phyloP scores from a whole-genome alignment of 2,888 invertebrate species.

The Drosophila algonquin region DNA sequence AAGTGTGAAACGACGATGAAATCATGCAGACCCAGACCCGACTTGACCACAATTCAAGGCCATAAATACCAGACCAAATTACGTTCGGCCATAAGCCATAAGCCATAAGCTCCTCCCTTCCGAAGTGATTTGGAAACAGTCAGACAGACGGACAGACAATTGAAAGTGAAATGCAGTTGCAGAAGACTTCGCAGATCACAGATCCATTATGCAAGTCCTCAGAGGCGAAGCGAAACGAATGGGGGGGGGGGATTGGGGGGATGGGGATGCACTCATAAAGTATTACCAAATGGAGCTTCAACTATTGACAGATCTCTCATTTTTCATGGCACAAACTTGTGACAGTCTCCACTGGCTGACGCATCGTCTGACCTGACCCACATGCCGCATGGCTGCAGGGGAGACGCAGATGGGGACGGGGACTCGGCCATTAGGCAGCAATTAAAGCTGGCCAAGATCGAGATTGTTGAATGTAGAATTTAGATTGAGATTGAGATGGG shows the following conservation, averaged over 20 bases:
- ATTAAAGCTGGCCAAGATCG: constrained; percentile 61
- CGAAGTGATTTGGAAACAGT: constrained; percentile 53
- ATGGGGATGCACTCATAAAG: constrained; percentile 35
- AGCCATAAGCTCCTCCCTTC: background rate
- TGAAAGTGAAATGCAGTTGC: constrained; percentile 54
- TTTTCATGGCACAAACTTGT: constrained; percentile 17
- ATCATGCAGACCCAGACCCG: constrained; percentile 59
- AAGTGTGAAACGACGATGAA: constrained; percentile 63
- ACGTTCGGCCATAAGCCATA: constrained; percentile 6
- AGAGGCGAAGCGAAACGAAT: constrained; percentile 4
- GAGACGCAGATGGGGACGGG: background rate
- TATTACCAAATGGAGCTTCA: constrained; percentile 25
- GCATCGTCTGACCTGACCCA: constrained; percentile 57
- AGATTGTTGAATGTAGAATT: constrained; percentile 27
- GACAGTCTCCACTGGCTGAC: constrained; percentile 23
- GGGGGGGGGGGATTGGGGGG: too few species aligned
- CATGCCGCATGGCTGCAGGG: constrained; percentile 45
- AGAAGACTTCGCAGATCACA: constrained; percentile 9
- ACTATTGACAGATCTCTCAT: constrained; percentile 49
- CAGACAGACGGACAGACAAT: constrained; percentile 24
- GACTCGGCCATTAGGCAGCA: constrained; percentile 59
- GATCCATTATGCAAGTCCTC: constrained; percentile 14
- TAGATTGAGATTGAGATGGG: constrained; percentile 21
- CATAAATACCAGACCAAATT: constrained; percentile 51
- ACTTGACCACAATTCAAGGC: constrained; percentile 66